Percentiles rank a stretch among this genome's conserved stretches.
Evolutionary conservation across 2,113 vertebrate genomes (phyloP).

Genomic region (Neofelis nebulosa): DNA sequence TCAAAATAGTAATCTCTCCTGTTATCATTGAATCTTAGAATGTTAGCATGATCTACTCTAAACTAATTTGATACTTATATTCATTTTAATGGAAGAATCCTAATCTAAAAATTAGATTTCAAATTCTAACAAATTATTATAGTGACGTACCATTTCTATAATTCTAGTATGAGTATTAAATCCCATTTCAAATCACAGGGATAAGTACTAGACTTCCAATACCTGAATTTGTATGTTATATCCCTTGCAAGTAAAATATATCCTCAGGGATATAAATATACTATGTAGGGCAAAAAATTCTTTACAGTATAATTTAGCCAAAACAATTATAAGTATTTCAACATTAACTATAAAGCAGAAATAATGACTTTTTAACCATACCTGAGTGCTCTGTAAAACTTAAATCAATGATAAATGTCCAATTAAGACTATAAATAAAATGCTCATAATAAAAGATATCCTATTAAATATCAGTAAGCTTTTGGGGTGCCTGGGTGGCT

Average conservation of each 20-base stretch:
- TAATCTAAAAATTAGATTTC: constrained; percentile 20
- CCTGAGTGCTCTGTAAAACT: not conserved
- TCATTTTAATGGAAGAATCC: constrained; percentile 22
- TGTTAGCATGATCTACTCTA: not conserved
- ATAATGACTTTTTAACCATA: constrained; percentile 7
- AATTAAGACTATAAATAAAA: not conserved
- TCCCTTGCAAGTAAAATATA: not conserved
- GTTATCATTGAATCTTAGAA: not conserved
- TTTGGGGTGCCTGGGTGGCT: not conserved
- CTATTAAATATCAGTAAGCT: not conserved
- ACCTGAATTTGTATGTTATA: not conserved
- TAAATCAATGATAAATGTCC: not conserved
- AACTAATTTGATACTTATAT: not conserved
- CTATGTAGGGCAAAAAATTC: not conserved
- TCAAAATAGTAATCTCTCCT: not conserved
- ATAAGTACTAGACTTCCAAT: not conserved
- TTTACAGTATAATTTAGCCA: not conserved
- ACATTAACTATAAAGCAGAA: not conserved
- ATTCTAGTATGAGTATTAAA: not conserved
- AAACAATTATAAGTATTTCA: not conserved
- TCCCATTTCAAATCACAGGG: not conserved
- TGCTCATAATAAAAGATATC: not conserved
- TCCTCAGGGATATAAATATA: not conserved
- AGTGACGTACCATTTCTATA: not conserved
- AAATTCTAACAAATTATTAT: constrained; percentile 10